Percentiles rank a stretch among this genome's conserved stretches.
Evolutionary conservation across 1,140 invertebrate species (phyloP).

Genomic region (Dinoponera quadriceps): DNA sequence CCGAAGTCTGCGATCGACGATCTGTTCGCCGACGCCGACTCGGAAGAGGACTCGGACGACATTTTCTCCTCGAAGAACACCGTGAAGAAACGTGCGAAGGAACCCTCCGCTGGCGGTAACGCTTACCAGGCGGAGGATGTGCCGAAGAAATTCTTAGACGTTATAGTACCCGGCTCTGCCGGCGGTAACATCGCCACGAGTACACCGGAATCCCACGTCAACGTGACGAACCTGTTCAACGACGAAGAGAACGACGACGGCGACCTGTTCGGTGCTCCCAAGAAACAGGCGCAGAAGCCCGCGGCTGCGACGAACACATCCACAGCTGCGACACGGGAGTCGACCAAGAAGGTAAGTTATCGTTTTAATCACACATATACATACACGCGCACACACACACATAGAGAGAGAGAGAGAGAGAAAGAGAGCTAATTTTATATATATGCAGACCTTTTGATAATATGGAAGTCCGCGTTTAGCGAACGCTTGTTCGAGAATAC

Average conservation of each 20-base stretch:
- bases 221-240: slow-evolving; percentile 72
- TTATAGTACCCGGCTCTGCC: slow-evolving; percentile 3
- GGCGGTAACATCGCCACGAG: slow-evolving; percentile 69
- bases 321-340: background rate
- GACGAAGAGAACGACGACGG: slow-evolving; percentile 76
- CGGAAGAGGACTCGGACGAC: slow-evolving; percentile 83
- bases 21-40: slow-evolving; percentile 82
- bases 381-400: too few relatives aligned
- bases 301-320: slow-evolving; percentile 28
- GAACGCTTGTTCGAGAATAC: background rate
- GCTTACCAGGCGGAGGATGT: background rate
- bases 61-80: slow-evolving; percentile 79
- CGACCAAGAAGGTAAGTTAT: slow-evolving; percentile 66
- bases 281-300: slow-evolving; percentile 61
- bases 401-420: too few relatives aligned
- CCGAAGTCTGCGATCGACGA: slow-evolving; percentile 84
- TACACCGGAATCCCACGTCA: slow-evolving; percentile 73
- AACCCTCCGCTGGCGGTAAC: slow-evolving; percentile 22
- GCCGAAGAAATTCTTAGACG: slow-evolving; percentile 62
- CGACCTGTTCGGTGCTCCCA: slow-evolving; percentile 73
- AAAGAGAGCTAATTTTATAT: too few relatives aligned
- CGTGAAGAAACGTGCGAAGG: slow-evolving; percentile 70
- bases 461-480: background rate
- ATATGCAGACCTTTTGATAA: background rate
- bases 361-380: background rate